Conservation (phyloP, 2,797 vertebrate genomes). For the Cyprinella venusta region DNA sequence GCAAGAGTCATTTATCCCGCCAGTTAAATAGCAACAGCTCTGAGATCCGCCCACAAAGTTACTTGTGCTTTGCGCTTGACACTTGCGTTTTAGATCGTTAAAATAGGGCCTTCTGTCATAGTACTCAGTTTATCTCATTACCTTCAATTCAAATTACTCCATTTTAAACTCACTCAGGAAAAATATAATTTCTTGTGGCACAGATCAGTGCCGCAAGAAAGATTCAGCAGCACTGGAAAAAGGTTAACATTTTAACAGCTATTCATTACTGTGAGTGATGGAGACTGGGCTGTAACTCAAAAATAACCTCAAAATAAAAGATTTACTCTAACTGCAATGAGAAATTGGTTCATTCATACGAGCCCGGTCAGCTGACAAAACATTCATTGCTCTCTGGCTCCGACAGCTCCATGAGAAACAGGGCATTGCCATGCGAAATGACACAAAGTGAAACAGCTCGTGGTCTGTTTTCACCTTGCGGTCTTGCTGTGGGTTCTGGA, state of each 20-base stretch:
- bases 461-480: conserved; percentile 42
- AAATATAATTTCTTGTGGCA: not conserved
- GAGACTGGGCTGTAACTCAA: conserved; percentile 32
- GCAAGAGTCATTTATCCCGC: too few relatives aligned
- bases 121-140: not conserved
- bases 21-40: too few relatives aligned
- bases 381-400: conserved; percentile 33
- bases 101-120: not conserved
- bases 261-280: conserved; percentile 8
- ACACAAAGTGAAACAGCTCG: conserved; percentile 20
- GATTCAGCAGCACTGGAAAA: conserved; percentile 4
- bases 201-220: not conserved
- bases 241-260: conserved; percentile 13
- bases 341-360: conserved; percentile 29
- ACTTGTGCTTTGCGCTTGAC: too few relatives aligned
- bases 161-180: conserved; percentile 3
- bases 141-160: not conserved
- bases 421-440: conserved; percentile 37
- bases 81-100: too few relatives aligned
- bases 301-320: conserved; percentile 29
- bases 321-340: conserved; percentile 34
- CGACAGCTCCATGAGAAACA: conserved; percentile 28
- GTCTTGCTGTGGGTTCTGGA: conserved; percentile 46
- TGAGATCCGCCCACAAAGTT: too few relatives aligned
- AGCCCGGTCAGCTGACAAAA: conserved; percentile 38